Conservation (phyloP, 2,113 vertebrate genomes). For the Podarcis muralis region DNA sequence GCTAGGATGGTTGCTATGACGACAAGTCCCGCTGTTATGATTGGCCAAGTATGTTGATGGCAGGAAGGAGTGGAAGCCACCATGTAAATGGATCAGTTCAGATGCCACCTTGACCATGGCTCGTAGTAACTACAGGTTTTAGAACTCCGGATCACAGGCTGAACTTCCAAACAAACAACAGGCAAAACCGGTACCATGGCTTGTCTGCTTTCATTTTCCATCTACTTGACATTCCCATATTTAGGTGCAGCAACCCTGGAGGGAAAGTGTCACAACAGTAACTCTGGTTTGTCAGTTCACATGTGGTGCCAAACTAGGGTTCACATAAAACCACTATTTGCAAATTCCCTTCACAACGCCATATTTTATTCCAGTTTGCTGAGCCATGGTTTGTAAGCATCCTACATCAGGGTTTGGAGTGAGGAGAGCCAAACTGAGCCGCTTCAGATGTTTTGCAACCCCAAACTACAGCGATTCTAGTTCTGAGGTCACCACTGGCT, state of each 20-base stretch:
- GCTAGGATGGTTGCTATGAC: fast-evolving
- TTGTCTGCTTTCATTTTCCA: background rate
- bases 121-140: background rate
- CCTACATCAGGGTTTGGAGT: background rate
- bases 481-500: no score
- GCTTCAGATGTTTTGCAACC: background rate
- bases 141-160: background rate
- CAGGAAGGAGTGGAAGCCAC: background rate
- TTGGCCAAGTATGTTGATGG: background rate
- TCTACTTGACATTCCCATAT: background rate
- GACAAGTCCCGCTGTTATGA: background rate
- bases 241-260: background rate
- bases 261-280: background rate
- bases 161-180: background rate
- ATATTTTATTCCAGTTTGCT: no score
- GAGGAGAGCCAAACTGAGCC: no score
- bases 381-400: background rate
- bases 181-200: background rate
- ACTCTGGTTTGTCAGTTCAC: background rate
- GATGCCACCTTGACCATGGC: background rate
- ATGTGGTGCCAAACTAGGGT: background rate
- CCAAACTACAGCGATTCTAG: background rate
- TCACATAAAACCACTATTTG: background rate
- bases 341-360: no score
- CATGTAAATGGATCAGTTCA: background rate